phyloP scores from a whole-genome alignment of 2,888 invertebrate genomes.

The Hyposoter dolosus region DNA sequence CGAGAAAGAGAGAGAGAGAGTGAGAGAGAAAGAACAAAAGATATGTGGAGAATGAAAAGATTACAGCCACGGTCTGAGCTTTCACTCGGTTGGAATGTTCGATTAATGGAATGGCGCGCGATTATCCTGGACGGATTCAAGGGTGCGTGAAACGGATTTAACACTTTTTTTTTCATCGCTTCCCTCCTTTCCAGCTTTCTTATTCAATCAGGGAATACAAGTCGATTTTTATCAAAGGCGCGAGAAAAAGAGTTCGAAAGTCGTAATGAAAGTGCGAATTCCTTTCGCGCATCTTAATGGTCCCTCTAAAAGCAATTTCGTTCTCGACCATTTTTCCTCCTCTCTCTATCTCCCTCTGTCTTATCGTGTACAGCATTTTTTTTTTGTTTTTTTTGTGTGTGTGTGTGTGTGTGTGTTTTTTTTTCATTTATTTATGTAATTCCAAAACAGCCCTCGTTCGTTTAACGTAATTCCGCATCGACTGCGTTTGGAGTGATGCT shows the following conservation, averaged over 20 bases:
- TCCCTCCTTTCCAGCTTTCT: slow-evolving; percentile 33
- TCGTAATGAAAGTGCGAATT: slow-evolving; percentile 60
- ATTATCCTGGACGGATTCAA: slow-evolving; percentile 70
- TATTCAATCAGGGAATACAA: slow-evolving; percentile 49
- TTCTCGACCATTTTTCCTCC: slow-evolving; percentile 44
- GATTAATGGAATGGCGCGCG: slow-evolving; percentile 68
- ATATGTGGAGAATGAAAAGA: slow-evolving; percentile 42
- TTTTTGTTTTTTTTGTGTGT: slow-evolving; percentile 1
- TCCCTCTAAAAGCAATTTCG: slow-evolving; percentile 67
- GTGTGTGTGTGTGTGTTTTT: not conserved
- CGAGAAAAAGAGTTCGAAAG: slow-evolving; percentile 63
- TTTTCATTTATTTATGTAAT: not conserved
- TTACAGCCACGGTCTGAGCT: slow-evolving; percentile 35
- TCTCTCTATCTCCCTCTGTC: not conserved
- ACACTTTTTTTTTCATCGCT: slow-evolving; percentile 26
- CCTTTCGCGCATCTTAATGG: slow-evolving; percentile 60
- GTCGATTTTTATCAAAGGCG: slow-evolving; percentile 56
- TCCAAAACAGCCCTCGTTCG: slow-evolving; percentile 29
- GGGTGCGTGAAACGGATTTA: slow-evolving; percentile 49
- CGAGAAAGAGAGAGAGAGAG: slow-evolving; percentile 11
- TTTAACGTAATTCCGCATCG: slow-evolving; percentile 5
- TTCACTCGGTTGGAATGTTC: slow-evolving; percentile 66
- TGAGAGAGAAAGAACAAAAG: slow-evolving; percentile 18
- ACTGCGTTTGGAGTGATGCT: slow-evolving; percentile 40
- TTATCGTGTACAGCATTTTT: not conserved